Percentiles rank a stretch among this genome's conserved stretches.
phyloP scores from a whole-genome alignment of 2,113 vertebrate genomes.

The Malaclemys terrapin region DNA sequence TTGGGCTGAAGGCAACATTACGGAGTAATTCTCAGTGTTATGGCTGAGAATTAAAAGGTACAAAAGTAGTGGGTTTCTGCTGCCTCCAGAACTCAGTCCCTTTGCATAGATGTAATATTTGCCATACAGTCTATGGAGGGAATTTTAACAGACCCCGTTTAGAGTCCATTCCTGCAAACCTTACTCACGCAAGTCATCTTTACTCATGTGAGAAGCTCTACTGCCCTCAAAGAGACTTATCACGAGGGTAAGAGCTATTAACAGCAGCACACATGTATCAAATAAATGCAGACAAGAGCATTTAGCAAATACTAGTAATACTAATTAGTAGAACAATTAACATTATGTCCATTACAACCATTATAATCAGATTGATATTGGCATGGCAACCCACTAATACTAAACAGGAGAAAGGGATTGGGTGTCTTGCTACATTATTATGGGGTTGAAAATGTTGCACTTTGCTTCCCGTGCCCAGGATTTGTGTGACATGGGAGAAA shows the following conservation, averaged over 20 bases:
- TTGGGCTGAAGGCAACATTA: fast-evolving
- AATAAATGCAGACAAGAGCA: not conserved
- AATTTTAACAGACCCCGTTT: not conserved
- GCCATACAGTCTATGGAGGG: not conserved
- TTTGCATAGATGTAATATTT: fast-evolving
- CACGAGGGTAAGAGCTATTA: not conserved
- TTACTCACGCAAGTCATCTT: not conserved
- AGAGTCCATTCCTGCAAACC: not conserved
- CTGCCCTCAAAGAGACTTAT: not conserved
- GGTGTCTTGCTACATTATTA: not conserved
- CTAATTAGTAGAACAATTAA: not conserved
- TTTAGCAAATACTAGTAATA: not conserved
- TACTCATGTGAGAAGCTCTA: not conserved
- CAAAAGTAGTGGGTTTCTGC: not conserved
- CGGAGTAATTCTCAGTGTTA: fast-evolving
- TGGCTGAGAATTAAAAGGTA: not conserved
- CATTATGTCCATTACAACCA: fast-evolving
- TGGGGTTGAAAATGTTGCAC: not conserved
- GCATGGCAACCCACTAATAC: not conserved
- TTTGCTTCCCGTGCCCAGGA: fast-evolving
- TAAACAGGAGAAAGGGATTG: not conserved
- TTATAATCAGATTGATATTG: fast-evolving
- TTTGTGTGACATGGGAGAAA: not conserved
- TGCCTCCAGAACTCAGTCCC: not conserved
- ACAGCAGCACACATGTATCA: fast-evolving